Evolutionary conservation across 1,140 invertebrate species (phyloP).

Genomic region (Megalonaias nervosa): DNA sequence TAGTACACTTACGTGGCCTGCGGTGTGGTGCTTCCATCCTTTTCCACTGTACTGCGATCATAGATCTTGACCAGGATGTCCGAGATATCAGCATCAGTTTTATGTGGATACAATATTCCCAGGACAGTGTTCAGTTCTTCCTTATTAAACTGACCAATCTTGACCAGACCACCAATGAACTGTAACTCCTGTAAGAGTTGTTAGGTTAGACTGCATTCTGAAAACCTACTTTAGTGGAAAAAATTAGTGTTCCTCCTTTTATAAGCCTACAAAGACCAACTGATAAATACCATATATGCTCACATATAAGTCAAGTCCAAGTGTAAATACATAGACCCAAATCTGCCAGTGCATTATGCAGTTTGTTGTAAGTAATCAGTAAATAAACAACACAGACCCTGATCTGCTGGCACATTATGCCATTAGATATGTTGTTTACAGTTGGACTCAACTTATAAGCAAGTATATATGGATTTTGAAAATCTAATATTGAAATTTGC

Average conservation of each 20-base stretch:
- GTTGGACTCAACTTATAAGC: too few species aligned
- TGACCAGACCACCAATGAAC: constrained; percentile 58
- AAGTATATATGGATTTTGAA: too few species aligned
- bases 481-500: too few species aligned
- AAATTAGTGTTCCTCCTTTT: not conserved
- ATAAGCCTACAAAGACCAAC: not conserved
- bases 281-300: not conserved
- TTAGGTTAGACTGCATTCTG: not conserved
- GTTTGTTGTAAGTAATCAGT: too few species aligned
- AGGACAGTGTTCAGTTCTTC: constrained; percentile 56
- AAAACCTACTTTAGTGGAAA: not conserved
- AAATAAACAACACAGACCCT: too few species aligned
- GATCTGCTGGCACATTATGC: too few species aligned
- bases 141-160: constrained; percentile 48
- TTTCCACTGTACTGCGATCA: constrained; percentile 8
- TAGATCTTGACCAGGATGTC: constrained; percentile 43
- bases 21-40: not conserved
- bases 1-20: too few species aligned
- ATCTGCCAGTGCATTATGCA: not conserved
- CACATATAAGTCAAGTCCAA: not conserved
- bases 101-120: constrained; percentile 55
- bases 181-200: constrained; percentile 50
- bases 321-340: not conserved
- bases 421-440: too few species aligned
- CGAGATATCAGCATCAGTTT: constrained; percentile 47